A percentile compares a stretch with the other conserved stretches of the same genome.
Evolutionary conservation across 2,797 vertebrate species (phyloP).

Genomic region (Scolopax rusticola): DNA sequence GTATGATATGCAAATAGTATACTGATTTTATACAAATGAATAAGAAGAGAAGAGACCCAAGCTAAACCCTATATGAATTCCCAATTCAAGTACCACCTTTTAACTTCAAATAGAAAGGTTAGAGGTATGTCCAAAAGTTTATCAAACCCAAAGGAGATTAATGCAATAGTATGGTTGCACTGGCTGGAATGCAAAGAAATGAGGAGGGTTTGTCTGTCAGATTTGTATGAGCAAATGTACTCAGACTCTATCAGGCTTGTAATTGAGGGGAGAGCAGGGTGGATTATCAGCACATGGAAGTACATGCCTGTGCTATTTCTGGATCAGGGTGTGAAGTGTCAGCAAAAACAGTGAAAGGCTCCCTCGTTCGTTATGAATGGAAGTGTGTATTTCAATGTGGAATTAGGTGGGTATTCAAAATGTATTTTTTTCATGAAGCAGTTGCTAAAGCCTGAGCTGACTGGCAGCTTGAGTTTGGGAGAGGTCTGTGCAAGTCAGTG

Average conservation of each 20-base stretch:
- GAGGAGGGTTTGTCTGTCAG: neutral
- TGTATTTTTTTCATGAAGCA: neutral
- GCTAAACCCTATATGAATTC: neutral
- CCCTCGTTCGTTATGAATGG: neutral
- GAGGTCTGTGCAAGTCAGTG: neutral
- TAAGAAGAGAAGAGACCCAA: neutral
- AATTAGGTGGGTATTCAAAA: neutral
- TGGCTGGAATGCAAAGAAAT: neutral
- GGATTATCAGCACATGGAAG: neutral
- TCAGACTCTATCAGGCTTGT: neutral
- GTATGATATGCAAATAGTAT: neutral
- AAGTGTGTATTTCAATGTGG: neutral
- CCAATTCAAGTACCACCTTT: neutral
- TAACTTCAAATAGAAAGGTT: neutral
- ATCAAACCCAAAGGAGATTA: neutral
- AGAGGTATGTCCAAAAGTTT: neutral
- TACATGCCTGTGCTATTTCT: neutral
- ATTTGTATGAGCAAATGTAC: neutral
- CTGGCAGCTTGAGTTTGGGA: neutral
- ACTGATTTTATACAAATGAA: conserved; percentile 5
- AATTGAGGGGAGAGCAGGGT: neutral
- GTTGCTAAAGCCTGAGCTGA: neutral
- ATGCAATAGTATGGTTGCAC: neutral
- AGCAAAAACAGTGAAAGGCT: neutral
- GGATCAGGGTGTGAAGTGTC: neutral